Percentiles rank a stretch among this genome's conserved stretches.
phyloP scores from a whole-genome alignment of 2,113 vertebrate species.

The Cyphomyrus plagiostoma region DNA sequence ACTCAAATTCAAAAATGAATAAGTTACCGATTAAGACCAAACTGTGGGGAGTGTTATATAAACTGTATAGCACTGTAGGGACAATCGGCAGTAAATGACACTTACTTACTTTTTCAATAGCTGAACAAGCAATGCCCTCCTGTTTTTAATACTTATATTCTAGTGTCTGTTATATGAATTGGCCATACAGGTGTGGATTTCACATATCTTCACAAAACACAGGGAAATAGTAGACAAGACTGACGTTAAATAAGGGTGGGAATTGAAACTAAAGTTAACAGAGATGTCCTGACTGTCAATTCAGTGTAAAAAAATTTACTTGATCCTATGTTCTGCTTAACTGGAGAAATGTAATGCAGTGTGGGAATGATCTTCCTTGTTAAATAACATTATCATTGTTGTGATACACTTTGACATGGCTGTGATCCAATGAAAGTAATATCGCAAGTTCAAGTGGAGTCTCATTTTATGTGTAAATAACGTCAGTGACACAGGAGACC shows the following conservation, averaged over 20 bases:
- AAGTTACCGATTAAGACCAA: neutral
- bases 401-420: neutral
- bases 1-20: neutral
- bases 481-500: neutral
- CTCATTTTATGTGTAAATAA: neutral
- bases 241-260: neutral
- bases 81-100: neutral
- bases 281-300: neutral
- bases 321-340: neutral
- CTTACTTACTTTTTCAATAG: neutral
- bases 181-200: neutral
- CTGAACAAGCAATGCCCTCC: neutral
- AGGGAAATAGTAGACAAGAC: neutral
- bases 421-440: neutral
- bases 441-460: neutral
- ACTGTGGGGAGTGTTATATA: neutral
- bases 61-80: neutral
- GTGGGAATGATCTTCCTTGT: neutral
- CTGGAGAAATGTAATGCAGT: slow-evolving; percentile 3
- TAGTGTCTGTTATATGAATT: neutral
- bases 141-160: neutral
- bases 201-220: neutral
- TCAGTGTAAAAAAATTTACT: neutral
- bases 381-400: slow-evolving; percentile 18
- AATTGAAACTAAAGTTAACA: neutral